Base-by-base conservation (phyloP, 2,113 vertebrate genomes). In the Psilopogon haemacephalus region DNA sequence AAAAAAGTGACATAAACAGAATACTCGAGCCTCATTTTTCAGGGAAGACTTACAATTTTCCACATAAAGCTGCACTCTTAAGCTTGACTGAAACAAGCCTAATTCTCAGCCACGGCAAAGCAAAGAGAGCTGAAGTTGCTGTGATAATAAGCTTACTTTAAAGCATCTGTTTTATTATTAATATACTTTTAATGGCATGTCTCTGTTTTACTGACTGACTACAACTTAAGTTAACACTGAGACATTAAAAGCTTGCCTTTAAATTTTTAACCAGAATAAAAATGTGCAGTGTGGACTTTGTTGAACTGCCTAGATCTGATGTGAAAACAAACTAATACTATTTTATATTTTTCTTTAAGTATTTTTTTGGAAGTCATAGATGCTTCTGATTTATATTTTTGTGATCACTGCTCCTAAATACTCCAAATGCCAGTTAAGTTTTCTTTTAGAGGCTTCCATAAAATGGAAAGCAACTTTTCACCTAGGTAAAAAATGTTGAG, bases 221-320 rank as follows among this genome's bases (percentile, higher is more conserved):
- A 38, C 68, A 82, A 80, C 76, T 93, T 86, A 91, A 93, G 64
- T 94, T 96, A 96, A 93, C 90, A 67, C 42, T 40, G 81, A 93
- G 83, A 86, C 75, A 86, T 93, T 93, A 90, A 94, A 91, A 96
- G 71, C 55, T 35, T 81, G 28, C 64, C 91, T 94, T 86, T 95
- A 95, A 96, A 97, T 95, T 95, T 97, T 97, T 95, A 95, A 97
- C 6, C 11, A 85, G 78, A 96, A 84, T 92, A 63, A 82, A 82
- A 87, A 82, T 33, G 9, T 86, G 52, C 17, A 84, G 8, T 46
- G 77, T 13, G 40, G 65, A 69, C 65, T 94, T 44, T 77, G 26
- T 60, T 91, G 86, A 88, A 67, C 71, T 62, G n/a, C 55, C 69
- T 79, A 11, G 15, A 88, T 76, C 38, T 81, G 55, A 76, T 48